Percentiles rank a stretch among this genome's conserved stretches.
Conservation (phyloP, 2,113 vertebrate genomes). For the Turnix velox region DNA sequence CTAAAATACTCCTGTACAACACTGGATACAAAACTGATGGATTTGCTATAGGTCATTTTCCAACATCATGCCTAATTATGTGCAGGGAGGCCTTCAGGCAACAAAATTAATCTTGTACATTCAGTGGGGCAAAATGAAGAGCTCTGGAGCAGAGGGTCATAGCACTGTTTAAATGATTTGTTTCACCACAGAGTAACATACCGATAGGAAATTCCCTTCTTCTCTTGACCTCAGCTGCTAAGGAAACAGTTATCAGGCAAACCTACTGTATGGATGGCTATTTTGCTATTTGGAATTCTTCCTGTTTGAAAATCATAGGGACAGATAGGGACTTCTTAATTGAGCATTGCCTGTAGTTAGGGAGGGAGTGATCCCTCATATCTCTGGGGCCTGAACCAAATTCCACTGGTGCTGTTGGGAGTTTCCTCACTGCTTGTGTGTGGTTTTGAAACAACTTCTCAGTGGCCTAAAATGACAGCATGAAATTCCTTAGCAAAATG, state of each 20-base stretch:
- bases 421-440: background rate
- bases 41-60: slow-evolving; percentile 55
- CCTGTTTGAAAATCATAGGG: background rate
- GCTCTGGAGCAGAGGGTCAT: background rate
- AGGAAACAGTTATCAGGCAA: background rate
- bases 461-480: background rate
- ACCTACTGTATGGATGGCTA: background rate
- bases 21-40: slow-evolving; percentile 7
- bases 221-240: background rate
- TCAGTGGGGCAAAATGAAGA: background rate
- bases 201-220: background rate
- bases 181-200: background rate
- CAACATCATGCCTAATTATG: slow-evolving; percentile 11
- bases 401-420: background rate
- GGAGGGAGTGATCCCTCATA: accelerated
- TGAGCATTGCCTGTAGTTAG: background rate
- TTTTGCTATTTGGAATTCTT: background rate
- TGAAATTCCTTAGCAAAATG: background rate
- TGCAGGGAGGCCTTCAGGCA: slow-evolving; percentile 26
- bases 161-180: background rate
- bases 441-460: background rate
- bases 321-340: background rate
- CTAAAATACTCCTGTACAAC: background rate
- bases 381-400: background rate
- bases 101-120: slow-evolving; percentile 31